A percentile compares a stretch with the other conserved stretches of the same genome.
Conservation (phyloP, 2,797 vertebrate species). For the Chrysocyon brachyurus region DNA sequence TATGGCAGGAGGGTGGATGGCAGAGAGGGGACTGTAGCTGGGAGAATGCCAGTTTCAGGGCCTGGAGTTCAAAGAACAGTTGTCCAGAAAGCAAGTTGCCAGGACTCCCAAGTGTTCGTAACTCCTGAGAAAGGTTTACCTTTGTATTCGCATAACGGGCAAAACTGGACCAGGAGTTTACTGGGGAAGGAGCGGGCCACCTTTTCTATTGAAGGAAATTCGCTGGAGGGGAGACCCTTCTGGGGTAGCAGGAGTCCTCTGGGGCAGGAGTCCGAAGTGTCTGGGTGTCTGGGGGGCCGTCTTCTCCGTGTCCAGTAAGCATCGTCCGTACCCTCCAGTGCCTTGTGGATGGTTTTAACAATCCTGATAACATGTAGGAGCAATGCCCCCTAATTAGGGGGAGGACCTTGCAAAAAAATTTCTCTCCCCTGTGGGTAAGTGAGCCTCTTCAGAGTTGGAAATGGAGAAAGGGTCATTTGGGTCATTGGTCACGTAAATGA, state of each 20-base stretch:
- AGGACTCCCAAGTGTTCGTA: not conserved
- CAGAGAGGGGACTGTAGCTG: not conserved
- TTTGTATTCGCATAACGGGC: not conserved
- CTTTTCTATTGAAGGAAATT: not conserved
- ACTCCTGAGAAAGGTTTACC: not conserved
- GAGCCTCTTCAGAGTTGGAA: not conserved
- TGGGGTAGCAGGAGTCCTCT: not conserved
- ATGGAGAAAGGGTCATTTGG: not conserved
- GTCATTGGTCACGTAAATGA: not conserved
- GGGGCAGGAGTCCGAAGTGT: not conserved
- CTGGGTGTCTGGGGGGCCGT: no score
- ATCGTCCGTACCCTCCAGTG: not conserved
- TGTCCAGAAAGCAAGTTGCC: not conserved
- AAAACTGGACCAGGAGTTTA: not conserved
- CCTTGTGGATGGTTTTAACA: not conserved
- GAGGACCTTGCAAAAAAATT: not conserved
- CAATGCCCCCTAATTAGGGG: not conserved
- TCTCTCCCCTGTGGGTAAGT: not conserved
- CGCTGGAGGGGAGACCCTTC: not conserved
- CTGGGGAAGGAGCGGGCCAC: no score
- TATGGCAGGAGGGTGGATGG: no score
- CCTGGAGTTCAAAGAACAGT: no score
- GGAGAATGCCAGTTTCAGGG: not conserved
- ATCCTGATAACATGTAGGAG: not conserved
- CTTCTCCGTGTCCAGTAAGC: accelerated